Percentiles rank a stretch among this genome's conserved stretches.
Conservation (phyloP, 2,797 vertebrate species). For the Myotis findleyi region DNA sequence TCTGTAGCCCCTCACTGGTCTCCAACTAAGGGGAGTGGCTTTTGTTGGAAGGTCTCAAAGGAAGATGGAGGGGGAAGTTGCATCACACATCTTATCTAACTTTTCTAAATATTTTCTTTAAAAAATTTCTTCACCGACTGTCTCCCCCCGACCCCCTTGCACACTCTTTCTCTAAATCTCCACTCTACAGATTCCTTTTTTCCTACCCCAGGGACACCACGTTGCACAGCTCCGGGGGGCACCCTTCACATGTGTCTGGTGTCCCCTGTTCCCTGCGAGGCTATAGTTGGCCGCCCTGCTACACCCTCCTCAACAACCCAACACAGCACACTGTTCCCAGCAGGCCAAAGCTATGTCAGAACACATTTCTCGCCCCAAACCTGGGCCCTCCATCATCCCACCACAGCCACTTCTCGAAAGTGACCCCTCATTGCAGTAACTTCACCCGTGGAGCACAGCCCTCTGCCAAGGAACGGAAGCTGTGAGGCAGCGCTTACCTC, state of each 20-base stretch:
- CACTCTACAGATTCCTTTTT: neutral
- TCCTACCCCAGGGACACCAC: neutral
- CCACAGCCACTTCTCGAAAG: neutral
- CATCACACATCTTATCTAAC: neutral
- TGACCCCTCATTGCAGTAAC: neutral
- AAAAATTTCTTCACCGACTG: neutral
- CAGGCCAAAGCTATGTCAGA: neutral
- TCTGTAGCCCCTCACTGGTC: neutral
- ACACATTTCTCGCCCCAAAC: neutral
- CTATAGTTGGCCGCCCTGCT: neutral
- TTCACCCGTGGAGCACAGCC: neutral
- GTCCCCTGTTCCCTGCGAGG: neutral
- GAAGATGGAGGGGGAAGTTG: neutral
- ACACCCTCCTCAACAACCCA: neutral
- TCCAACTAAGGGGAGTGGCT: neutral
- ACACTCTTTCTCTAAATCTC: neutral
- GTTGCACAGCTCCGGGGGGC: neutral
- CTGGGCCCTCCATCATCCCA: neutral
- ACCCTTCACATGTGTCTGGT: neutral
- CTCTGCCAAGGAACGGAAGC: too few relatives aligned
- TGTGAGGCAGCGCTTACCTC: neutral
- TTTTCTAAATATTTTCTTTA: neutral
- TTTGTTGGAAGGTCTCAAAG: neutral
- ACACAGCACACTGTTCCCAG: neutral
- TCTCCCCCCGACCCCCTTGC: fast-evolving